These are phyloP conservation scores for Nomada fucata DNA, from an alignment of 2,888 invertebrate species.

Conservation along the genomic window DNA sequence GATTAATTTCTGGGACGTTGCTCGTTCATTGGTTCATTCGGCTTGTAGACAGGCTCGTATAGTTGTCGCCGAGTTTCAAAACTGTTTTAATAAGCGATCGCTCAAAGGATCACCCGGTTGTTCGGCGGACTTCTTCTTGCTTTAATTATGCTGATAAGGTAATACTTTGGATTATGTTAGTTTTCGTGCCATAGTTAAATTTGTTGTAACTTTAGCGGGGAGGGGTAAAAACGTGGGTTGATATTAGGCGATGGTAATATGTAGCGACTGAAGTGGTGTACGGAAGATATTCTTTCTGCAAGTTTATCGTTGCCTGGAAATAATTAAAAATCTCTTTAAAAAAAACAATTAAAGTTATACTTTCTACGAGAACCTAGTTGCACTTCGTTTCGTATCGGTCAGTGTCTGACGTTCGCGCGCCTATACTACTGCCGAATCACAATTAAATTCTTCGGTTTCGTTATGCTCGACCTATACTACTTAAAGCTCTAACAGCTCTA, in stretches of 20 bases:
- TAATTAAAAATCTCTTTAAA: too few species aligned
- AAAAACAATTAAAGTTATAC: too few species aligned
- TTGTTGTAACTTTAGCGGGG: not conserved
- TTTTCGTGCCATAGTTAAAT: not conserved
- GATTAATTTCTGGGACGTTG: slow-evolving; percentile 15
- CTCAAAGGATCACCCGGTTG: not conserved
- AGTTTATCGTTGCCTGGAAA: too few species aligned
- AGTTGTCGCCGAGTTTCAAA: not conserved
- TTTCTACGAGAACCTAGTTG: too few species aligned
- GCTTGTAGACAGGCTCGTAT: not conserved
- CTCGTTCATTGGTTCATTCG: not conserved
- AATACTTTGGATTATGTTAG: not conserved
- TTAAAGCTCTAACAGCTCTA: not conserved
- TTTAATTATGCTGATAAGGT: slow-evolving; percentile 23
- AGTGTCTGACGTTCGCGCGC: too few species aligned
- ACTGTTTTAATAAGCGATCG: slow-evolving; percentile 16
- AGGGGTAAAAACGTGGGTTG: not conserved
- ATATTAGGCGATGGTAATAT: not conserved
- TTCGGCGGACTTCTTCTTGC: not conserved
- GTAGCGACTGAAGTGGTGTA: not conserved
- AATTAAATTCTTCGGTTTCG: not conserved
- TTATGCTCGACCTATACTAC: not conserved
- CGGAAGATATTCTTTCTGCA: too few species aligned
- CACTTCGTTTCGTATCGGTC: too few species aligned
- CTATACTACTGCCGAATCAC: too few species aligned